phyloP scores from a whole-genome alignment of 2,113 vertebrate species.

The Xiphias gladius region DNA sequence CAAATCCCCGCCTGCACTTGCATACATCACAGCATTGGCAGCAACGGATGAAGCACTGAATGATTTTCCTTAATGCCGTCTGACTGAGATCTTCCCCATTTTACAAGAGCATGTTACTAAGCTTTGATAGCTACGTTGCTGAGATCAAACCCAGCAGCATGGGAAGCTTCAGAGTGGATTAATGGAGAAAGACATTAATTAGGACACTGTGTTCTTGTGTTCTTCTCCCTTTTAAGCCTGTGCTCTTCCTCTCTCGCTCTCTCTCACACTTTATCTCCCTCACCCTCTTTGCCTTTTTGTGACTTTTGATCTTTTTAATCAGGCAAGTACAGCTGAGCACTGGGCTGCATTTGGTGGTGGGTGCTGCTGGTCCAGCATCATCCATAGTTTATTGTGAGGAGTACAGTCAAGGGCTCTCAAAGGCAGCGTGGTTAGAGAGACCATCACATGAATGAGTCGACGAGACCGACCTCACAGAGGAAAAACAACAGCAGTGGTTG shows the following conservation, averaged over 20 bases:
- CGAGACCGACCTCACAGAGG: neutral
- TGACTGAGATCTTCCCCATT: constrained; percentile 57
- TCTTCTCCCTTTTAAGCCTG: constrained; percentile 57
- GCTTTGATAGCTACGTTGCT: constrained; percentile 69
- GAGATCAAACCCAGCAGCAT: constrained; percentile 73
- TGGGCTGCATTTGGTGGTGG: constrained; percentile 9
- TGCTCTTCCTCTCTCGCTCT: neutral
- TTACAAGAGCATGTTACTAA: constrained; percentile 36
- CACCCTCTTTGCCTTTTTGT: constrained; percentile 12
- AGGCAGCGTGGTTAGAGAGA: constrained; percentile 18
- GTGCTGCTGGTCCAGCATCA: constrained; percentile 21
- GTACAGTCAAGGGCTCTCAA: constrained; percentile 14
- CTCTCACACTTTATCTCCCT: constrained; percentile 35
- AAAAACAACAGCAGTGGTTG: neutral
- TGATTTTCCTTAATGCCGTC: constrained; percentile 45
- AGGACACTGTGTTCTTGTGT: constrained; percentile 70
- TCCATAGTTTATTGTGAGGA: neutral
- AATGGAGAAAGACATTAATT: constrained; percentile 76
- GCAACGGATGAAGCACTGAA: neutral
- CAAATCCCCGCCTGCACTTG: constrained; percentile 15
- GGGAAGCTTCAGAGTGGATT: constrained; percentile 70
- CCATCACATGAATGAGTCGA: constrained; percentile 1
- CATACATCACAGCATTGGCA: constrained; percentile 7
- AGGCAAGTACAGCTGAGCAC: constrained; percentile 42
- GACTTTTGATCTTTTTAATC: constrained; percentile 66